phyloP scores from a whole-genome alignment of 2,888 invertebrate species.

The Oscheius sp. region DNA sequence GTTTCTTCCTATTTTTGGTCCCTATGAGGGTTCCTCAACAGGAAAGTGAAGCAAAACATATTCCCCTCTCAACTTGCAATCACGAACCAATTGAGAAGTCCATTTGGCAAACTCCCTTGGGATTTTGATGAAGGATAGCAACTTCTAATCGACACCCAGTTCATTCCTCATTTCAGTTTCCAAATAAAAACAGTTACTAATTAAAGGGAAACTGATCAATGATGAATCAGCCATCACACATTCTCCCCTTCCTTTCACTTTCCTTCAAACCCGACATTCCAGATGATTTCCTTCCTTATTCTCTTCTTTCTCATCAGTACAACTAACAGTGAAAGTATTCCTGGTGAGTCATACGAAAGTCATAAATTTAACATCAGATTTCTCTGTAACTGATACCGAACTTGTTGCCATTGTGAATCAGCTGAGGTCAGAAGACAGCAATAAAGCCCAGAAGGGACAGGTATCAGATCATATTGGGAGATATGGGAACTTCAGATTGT shows the following conservation, averaged over 20 bases:
- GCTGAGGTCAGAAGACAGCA: constrained; percentile 47
- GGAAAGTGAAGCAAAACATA: neutral
- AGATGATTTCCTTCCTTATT: constrained; percentile 11
- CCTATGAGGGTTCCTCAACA: neutral
- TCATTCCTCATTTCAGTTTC: no score
- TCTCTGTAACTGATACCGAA: constrained; percentile 37
- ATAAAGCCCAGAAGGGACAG: constrained; percentile 40
- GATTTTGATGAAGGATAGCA: no score
- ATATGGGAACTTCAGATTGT: constrained; percentile 52
- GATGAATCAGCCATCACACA: no score
- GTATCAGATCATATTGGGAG: no score
- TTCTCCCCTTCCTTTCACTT: no score
- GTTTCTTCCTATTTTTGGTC: neutral
- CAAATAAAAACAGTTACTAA: no score
- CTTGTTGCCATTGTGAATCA: constrained; percentile 39
- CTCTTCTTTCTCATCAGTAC: neutral
- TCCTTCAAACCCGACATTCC: neutral
- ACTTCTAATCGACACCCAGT: no score
- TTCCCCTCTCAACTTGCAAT: neutral
- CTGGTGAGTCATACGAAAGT: constrained; percentile 8
- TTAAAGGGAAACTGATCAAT: no score
- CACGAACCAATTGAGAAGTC: constrained; percentile 8
- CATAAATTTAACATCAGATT: neutral
- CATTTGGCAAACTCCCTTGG: constrained; percentile 5
- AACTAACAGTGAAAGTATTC: constrained; percentile 9